These are phyloP conservation scores for Paramisgurnus dabryanus DNA, from an alignment of 2,113 vertebrate species.

Conservation along the genomic window DNA sequence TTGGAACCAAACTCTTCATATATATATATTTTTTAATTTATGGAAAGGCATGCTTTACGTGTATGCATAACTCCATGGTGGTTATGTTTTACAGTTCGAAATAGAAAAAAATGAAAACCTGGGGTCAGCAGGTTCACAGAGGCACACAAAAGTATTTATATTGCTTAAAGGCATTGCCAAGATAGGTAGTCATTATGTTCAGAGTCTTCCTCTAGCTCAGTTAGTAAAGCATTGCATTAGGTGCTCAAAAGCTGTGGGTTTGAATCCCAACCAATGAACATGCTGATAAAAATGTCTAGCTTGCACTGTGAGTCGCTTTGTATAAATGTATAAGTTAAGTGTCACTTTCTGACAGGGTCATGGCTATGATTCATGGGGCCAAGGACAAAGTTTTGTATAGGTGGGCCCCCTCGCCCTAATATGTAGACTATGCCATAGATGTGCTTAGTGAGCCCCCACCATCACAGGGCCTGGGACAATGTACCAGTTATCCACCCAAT, in stretches of 20 bases:
- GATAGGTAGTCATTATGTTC: no score
- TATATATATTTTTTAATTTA: no score
- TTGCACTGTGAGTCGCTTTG: neutral
- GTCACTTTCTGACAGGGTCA: conserved; percentile 1
- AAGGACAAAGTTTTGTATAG: conserved; percentile 3
- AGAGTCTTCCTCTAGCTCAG: no score
- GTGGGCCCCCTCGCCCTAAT: neutral
- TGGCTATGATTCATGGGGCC: neutral
- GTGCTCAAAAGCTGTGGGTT: no score
- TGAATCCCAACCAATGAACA: no score
- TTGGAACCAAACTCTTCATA: no score
- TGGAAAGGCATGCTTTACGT: neutral
- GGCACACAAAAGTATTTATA: conserved; percentile 10
- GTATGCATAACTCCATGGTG: neutral
- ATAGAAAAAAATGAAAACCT: neutral
- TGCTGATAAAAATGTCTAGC: neutral
- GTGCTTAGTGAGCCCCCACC: neutral
- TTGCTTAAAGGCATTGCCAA: neutral
- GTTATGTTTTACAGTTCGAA: neutral
- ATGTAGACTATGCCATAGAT: neutral
- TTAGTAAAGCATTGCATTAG: no score
- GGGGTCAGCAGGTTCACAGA: neutral
- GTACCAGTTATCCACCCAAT: neutral
- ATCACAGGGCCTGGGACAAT: neutral
- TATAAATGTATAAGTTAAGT: conserved; percentile 15